Percentiles rank a stretch among this genome's conserved stretches.
These are phyloP conservation scores for Molossus molossus DNA, from an alignment of 2,797 vertebrate species.

Conservation along the genomic window DNA sequence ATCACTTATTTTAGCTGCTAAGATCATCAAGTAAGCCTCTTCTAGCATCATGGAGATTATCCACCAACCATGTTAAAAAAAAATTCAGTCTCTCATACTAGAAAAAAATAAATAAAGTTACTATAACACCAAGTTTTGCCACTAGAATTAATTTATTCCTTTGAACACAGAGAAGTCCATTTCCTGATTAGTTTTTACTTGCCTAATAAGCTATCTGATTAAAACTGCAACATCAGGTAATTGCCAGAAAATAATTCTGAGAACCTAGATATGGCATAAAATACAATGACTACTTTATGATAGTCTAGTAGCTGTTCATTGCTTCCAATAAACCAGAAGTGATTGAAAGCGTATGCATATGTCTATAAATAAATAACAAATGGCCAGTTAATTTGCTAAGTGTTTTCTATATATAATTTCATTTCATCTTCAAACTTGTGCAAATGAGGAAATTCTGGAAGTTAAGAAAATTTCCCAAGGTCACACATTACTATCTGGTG, in stretches of 20 bases:
- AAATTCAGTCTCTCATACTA: not conserved
- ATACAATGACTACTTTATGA: not conserved
- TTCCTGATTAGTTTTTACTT: not conserved
- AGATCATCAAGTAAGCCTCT: not conserved
- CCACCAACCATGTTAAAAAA: not conserved
- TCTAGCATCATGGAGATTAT: not conserved
- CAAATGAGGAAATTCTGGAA: not conserved
- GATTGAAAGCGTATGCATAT: not conserved
- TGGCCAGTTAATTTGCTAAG: not conserved
- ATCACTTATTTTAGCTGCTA: constrained; percentile 47
- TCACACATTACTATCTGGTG: not conserved
- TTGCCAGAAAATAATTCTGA: not conserved
- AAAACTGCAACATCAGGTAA: not conserved
- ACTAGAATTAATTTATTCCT: not conserved
- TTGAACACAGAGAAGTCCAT: not conserved
- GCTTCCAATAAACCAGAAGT: not conserved
- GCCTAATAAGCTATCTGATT: not conserved
- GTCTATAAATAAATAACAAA: constrained; percentile 2
- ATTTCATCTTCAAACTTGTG: not conserved
- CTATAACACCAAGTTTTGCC: not conserved
- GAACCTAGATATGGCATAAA: not conserved
- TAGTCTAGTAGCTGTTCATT: not conserved
- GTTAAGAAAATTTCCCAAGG: not conserved
- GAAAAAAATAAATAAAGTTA: constrained; percentile 29
- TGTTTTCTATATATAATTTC: not conserved